A percentile compares a stretch with the other conserved stretches of the same genome.
Evolutionary conservation across 2,888 invertebrate genomes (phyloP).

Genomic region (Hecatera dysodea): DNA sequence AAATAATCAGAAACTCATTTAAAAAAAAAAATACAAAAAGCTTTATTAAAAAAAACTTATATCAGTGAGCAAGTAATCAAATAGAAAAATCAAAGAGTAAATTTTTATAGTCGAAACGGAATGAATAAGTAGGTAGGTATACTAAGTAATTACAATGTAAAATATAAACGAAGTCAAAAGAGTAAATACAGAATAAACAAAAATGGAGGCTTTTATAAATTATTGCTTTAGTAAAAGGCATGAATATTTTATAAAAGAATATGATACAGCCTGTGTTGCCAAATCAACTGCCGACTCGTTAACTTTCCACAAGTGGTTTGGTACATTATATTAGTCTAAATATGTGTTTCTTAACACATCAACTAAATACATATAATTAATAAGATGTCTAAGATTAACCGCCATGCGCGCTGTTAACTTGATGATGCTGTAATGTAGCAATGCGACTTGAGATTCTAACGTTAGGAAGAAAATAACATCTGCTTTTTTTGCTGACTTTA

Average conservation of each 20-base stretch:
- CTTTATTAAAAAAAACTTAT: not conserved
- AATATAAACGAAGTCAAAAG: not conserved
- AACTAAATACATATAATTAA: conserved; percentile 38
- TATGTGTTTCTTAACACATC: conserved; percentile 17
- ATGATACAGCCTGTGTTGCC: conserved; percentile 7
- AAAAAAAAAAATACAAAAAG: no score
- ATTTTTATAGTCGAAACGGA: not conserved
- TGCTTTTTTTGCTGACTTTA: no score
- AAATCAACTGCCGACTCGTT: not conserved
- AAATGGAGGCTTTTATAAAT: not conserved
- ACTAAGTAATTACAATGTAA: not conserved
- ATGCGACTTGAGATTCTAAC: not conserved
- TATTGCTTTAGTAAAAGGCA: not conserved
- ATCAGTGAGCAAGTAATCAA: not conserved
- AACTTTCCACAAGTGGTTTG: conserved; percentile 10
- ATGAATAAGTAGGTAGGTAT: no score
- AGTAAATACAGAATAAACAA: not conserved
- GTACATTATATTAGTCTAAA: not conserved
- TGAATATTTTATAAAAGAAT: not conserved
- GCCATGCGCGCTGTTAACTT: not conserved
- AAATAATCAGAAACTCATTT: not conserved
- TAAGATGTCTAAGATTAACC: not conserved
- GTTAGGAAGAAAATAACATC: no score
- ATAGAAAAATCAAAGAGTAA: not conserved
- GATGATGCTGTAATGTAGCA: not conserved